Evolutionary conservation across 2,113 vertebrate genomes (phyloP), one percentile per base, ranked within the genome.

Genomic region (Hemibagrus wyckioides): DNA sequence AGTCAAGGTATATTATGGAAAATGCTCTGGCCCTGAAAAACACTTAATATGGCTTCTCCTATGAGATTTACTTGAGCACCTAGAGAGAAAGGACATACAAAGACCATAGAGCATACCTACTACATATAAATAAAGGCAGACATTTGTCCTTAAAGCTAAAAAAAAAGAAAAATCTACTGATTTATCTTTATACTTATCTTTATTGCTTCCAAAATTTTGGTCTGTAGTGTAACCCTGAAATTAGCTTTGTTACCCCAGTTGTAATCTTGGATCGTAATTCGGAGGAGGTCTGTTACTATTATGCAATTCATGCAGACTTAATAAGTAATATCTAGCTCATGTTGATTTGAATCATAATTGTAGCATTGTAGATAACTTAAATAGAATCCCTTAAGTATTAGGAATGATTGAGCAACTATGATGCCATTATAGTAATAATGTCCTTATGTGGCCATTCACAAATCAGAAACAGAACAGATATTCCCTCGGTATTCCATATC

Each of bases 391-490:
- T 25, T 23, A 57, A 6, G 33, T 57, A 57, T 80, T 80, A 80
- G 19, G 7, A 57, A 57, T 39, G 30, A 56, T 80, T 80, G 30
- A 80, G 52, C 33, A 52, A 30, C 25, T n/a, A 75, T 44, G 48
- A 77, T 50, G 25, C 25, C 9, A 36, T 80, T 80, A 54, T 56
- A 56, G n/a, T 56, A 80, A 56, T 80, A 56, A 80, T 54, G 77
- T 80, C 77, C 19, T 80, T 23, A 80, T 80, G 19, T 56, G 30
- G 77, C 50, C 52, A 80, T 33, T 80, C 54, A 28, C 30, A 36
- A 57, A 80, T 80, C 52, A 80, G 79, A 19, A 57, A 57, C 79
- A 57, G 79, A 39, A 25, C 50, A 80, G 30, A 80, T 57, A 36
- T 54, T 57, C n/a, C 50, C 52, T 10, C 56, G 23, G 50, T 79